Evolutionary conservation across 2,113 vertebrate genomes (phyloP), one percentile per base, ranked within the genome.

Genomic region (Anolis carolinensis): DNA sequence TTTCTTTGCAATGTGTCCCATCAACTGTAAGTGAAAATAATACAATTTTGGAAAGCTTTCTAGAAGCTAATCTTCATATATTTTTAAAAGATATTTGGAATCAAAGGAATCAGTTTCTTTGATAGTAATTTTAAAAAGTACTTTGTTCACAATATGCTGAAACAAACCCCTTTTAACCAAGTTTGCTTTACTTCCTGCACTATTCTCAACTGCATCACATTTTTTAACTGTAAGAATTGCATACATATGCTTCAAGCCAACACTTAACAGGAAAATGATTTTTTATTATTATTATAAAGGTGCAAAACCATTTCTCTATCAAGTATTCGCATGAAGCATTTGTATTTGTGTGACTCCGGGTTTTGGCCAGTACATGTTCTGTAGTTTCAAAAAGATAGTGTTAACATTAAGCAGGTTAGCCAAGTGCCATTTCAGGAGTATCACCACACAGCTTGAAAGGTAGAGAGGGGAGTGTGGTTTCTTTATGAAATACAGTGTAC

Each of bases 381-480:
- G 89, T 39, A 84, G 30, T 83, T 50, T 78, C 27, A 89, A 91
- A 80, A 87, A 50, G 36, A 0, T 32, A 71, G 81, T 39, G 1
- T 91, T 91, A 50, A 79, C 90, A 55, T 78, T 93, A 88, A 88
- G 91, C 87, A 93, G 89, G 92, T 93, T 77, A 93, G 94, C 86
- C 83, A 96, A 92, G 89, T 90, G 76, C 89, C 94, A 88, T 91
- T 95, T 94, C 78, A 89, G 90, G 86, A 90, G 88, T 96, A 92
- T 92, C 92, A 95, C 93, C 94, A 88, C 92, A 92, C 94, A 92
- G 36, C 59, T 63, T 86, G 68, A 50, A 79, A 80, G 93, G 86
- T 86, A 55, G 52, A 55, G 52, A 14, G 52, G 11, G 13, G 89
- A 63, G 94, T 82, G 81, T 34, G 48, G 94, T 89, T 92, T 94